Evolutionary conservation across 2,797 vertebrate genomes (phyloP).

Genomic region (Microchirus variegatus): DNA sequence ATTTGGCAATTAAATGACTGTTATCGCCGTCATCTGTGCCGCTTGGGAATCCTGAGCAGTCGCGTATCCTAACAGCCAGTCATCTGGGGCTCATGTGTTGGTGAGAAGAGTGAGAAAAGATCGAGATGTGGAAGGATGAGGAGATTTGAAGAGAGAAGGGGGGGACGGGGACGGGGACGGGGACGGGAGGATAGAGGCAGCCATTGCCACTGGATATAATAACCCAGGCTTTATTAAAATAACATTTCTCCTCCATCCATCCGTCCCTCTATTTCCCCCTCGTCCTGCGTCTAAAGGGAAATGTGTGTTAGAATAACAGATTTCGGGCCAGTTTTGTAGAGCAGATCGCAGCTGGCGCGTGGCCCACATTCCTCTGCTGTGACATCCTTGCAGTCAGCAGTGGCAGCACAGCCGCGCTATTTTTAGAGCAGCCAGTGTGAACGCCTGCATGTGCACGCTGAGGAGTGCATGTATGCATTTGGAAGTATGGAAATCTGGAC

Average conservation of each 20-base stretch:
- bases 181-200: conserved; percentile 2
- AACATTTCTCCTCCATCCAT: conserved; percentile 46
- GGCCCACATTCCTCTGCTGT: conserved; percentile 77
- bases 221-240: conserved; percentile 59
- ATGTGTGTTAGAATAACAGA: conserved; percentile 70
- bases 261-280: conserved; percentile 21
- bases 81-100: conserved; percentile 62
- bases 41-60: conserved; percentile 33
- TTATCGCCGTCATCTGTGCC: conserved; percentile 38
- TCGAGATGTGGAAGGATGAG: conserved; percentile 18
- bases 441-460: conserved; percentile 5
- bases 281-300: conserved; percentile 37
- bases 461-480: neutral
- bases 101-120: conserved; percentile 27
- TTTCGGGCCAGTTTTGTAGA: conserved; percentile 63
- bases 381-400: conserved; percentile 70
- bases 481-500: neutral
- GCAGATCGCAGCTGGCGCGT: conserved; percentile 70
- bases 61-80: conserved; percentile 15
- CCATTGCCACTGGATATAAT: conserved; percentile 63
- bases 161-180: neutral
- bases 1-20: conserved; percentile 40
- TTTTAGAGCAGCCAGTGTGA: conserved; percentile 62
- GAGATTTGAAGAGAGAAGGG: conserved; percentile 6
- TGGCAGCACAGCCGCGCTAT: conserved; percentile 49